phyloP scores from a whole-genome alignment of 2,888 invertebrate genomes.

The Trissoscelio sp. region DNA sequence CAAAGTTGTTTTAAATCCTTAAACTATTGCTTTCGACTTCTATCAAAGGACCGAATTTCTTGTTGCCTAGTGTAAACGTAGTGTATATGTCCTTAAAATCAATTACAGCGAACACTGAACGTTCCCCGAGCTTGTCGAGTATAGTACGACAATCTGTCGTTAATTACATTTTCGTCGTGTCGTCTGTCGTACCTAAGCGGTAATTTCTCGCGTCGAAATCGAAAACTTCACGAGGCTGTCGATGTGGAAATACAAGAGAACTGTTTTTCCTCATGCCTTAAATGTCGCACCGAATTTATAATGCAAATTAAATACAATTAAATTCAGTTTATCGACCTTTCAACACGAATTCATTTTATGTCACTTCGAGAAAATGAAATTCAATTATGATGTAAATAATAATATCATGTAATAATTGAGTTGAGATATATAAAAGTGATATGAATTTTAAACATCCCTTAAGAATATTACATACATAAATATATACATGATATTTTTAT shows the following conservation, averaged over 20 bases:
- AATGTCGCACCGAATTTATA: constrained; percentile 14
- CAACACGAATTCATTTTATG: not conserved
- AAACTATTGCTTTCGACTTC: constrained; percentile 33
- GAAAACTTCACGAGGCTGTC: constrained; percentile 39
- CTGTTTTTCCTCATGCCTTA: constrained; percentile 21
- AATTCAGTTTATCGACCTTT: not conserved
- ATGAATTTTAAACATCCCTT: not conserved
- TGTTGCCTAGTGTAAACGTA: constrained; percentile 38
- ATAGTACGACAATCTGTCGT: constrained; percentile 63
- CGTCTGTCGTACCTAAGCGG: constrained; percentile 41
- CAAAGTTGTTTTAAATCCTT: constrained; percentile 9
- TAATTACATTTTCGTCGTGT: constrained; percentile 62
- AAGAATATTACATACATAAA: not conserved
- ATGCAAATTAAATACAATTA: constrained; percentile 26
- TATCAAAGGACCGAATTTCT: constrained; percentile 41
- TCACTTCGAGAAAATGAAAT: not conserved
- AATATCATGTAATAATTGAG: too few relatives aligned
- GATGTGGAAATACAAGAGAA: constrained; percentile 30
- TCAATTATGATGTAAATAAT: constrained; percentile 1
- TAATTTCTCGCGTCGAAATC: constrained; percentile 61
- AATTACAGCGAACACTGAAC: constrained; percentile 57
- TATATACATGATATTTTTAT: not conserved
- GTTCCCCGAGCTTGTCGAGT: constrained; percentile 44
- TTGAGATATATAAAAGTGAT: too few relatives aligned
- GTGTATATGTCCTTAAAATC: constrained; percentile 55